Percentiles rank a stretch among this genome's conserved stretches.
These are phyloP conservation scores for Zonitis immaculata DNA, from an alignment of 2,888 invertebrate species.

Conservation along the genomic window DNA sequence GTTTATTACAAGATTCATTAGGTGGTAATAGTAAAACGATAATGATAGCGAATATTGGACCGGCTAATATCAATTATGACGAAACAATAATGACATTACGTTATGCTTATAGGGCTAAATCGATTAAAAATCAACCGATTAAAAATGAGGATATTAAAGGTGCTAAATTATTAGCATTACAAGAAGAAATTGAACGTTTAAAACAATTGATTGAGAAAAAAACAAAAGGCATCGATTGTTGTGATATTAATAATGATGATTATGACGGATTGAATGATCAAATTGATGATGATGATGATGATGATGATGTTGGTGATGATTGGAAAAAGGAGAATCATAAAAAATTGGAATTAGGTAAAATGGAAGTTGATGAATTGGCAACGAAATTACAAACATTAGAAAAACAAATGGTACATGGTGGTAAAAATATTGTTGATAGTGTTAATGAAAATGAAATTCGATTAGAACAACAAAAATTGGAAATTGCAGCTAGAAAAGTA, in stretches of 20 bases:
- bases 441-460: conserved; percentile 91
- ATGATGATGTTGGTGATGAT: conserved; percentile 45
- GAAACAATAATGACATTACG: conserved; percentile 91
- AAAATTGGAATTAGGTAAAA: conserved; percentile 51
- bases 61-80: conserved; percentile 96
- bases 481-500: conserved; percentile 85
- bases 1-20: conserved; percentile 93
- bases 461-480: conserved; percentile 76
- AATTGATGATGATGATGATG: conserved; percentile 25
- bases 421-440: conserved; percentile 91
- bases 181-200: conserved; percentile 81
- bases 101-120: conserved; percentile 96
- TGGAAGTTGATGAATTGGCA: conserved; percentile 70
- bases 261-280: too few species aligned
- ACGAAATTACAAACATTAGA: conserved; percentile 80
- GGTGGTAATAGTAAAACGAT: conserved; percentile 95
- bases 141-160: conserved; percentile 99
- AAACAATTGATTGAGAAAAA: conserved; percentile 42
- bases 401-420: conserved; percentile 90
- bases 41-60: conserved; percentile 99
- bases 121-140: conserved; percentile 96
- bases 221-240: conserved; percentile 33
- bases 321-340: conserved; percentile 48
- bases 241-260: conserved; percentile 45
- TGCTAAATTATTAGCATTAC: conserved; percentile 87